A percentile compares a stretch with the other conserved stretches of the same genome.
Evolutionary conservation across 2,113 vertebrate species (phyloP).

Genomic region (Stegostoma tigrinum): DNA sequence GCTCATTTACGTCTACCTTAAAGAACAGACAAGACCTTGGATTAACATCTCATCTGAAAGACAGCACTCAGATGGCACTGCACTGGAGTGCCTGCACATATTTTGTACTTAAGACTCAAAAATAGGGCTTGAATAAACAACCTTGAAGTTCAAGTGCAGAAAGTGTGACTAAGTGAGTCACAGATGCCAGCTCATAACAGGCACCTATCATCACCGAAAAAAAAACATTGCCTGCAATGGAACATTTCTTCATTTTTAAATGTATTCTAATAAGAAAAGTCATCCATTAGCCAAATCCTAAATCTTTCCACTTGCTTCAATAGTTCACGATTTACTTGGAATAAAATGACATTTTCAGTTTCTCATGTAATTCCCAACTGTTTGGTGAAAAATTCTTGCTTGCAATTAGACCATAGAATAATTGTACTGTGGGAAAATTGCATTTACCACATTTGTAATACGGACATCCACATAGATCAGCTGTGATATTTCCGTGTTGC

Average conservation of each 20-base stretch:
- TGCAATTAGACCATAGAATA: neutral
- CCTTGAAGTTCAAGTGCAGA: neutral
- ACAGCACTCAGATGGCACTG: neutral
- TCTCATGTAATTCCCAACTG: neutral
- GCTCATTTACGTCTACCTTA: neutral
- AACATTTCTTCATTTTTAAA: neutral
- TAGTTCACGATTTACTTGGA: neutral
- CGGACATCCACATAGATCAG: conserved; percentile 78
- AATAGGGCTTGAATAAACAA: neutral
- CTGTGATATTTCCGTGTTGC: conserved; percentile 61
- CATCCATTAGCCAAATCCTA: neutral
- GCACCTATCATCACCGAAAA: no score
- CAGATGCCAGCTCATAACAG: neutral
- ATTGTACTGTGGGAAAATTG: neutral
- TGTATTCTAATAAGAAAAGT: neutral
- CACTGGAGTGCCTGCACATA: neutral
- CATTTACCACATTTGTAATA: conserved; percentile 82
- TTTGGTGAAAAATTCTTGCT: neutral
- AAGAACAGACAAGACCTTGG: neutral
- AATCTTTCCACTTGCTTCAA: neutral
- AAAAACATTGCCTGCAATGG: neutral
- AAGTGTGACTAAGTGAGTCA: neutral
- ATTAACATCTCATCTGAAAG: neutral
- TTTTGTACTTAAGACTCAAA: neutral
- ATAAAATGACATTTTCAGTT: neutral